Base-by-base conservation (phyloP, 30 jellyfish, hydroid and myxozoan species). In the Chrysaora quinquecirrha region DNA sequence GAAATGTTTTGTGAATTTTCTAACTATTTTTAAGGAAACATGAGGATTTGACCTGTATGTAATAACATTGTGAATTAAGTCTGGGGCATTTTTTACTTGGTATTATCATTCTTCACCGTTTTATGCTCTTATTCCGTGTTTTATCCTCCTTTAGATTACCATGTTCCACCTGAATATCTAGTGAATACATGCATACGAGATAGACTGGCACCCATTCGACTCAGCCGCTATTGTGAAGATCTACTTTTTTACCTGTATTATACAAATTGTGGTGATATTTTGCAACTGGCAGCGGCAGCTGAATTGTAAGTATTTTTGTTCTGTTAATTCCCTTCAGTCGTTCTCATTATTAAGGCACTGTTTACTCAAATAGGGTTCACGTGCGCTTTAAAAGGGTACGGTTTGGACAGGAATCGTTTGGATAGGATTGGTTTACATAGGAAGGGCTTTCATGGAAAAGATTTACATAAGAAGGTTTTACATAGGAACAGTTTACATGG, bases 281-380 rank as follows among this genome's bases (percentile, higher is more conserved):
- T 93, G 48, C 98, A 93, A 86, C 90, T 93, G 43, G 98, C 98
- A 18, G 98, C 98, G 23, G 98, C 98, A 4, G 95, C 98, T 34
- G 98, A 93, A 87, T 71, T 93, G 98, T 93, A 77, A 80, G 98
- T 75, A 9, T 52, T 0, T 21, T 54, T 12, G 22, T 43, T 33
- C 10, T 67, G 18, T 33, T 67, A 3, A 43, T 43, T 43, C 58
- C 58, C 58, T n/a, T n/a, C n/a, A n/a, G n/a, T 43, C 58, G 16
- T 43, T 43, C 58, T 43, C 58, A n/a, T n/a, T n/a, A n/a, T n/a
- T n/a, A n/a, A n/a, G n/a, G n/a, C n/a, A n/a, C n/a, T n/a, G n/a
- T n/a, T n/a, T n/a, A n/a, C n/a, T n/a, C n/a, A n/a, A n/a, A n/a
- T n/a, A n/a, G n/a, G n/a, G n/a, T n/a, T n/a, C n/a, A n/a, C n/a